Conservation (phyloP, 2,113 vertebrate species). For the Promerops cafer region DNA sequence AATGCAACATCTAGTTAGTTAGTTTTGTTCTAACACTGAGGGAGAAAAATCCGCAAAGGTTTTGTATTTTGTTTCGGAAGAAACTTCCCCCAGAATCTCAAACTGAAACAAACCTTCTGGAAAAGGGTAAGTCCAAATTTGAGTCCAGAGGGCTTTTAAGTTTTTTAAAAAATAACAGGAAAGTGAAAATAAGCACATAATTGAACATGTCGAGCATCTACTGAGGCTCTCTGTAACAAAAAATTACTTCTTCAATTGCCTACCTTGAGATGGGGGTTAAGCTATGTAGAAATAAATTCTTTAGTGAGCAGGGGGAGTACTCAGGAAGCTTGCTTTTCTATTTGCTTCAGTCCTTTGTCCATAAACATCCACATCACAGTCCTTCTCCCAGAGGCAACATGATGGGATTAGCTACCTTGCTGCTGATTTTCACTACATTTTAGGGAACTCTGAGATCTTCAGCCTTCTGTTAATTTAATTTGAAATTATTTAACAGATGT, state of each 20-base stretch:
- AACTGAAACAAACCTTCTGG: neutral
- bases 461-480: neutral
- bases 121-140: neutral
- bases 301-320: neutral
- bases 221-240: neutral
- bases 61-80: neutral
- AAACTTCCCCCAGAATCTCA: neutral
- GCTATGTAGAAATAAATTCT: neutral
- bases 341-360: neutral
- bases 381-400: neutral
- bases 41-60: neutral
- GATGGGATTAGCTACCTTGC: neutral
- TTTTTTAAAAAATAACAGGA: neutral
- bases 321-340: neutral
- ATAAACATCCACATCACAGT: neutral
- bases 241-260: neutral
- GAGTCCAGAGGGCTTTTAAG: neutral
- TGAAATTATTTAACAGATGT: neutral
- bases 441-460: neutral
- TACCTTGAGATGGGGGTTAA: neutral
- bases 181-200: neutral
- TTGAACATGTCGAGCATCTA: neutral
- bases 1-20: neutral
- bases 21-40: neutral
- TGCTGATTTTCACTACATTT: neutral